Evolutionary conservation across 1,140 invertebrate genomes (phyloP), one percentile per base, ranked within the genome.

Genomic region (Microplitis mediator): DNA sequence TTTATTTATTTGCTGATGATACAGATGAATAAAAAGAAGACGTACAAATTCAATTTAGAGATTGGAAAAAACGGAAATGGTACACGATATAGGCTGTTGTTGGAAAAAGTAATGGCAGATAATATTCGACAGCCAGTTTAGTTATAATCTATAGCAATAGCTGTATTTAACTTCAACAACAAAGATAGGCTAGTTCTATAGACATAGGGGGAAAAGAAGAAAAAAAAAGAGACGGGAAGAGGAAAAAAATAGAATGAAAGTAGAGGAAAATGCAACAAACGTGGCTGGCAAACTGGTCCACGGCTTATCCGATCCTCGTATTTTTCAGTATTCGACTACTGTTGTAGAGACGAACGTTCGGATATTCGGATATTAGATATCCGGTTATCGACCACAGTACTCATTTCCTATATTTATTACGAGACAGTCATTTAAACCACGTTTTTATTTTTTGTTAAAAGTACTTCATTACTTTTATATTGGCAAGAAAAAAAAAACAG

Each of bases 351-450:
- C 78, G 76, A 78, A 80, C 80, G 66, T 54, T 79, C 75, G 79
- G 79, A 80, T 82, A 82, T 82, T 82, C 75, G 79, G 79, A 80
- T 82, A 82, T 82, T 82, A 81, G 79, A 81, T 80, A 81, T 81
- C 79, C 77, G 80, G 77, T 75, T 79, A 82, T 82, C 78, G 73
- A 73, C 60, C 68, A 71, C 52, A 63, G 71, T 73, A 78, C 75
- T 81, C 76, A 80, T 79, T 81, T 81, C 78, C 76, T 73, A 71
- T 78, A 66, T 78, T 65, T 70, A 77, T 75, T 77, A 71, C 72
- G 54, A 74, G 71, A 72, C 71, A 74, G 71, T 69, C 72, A 75
- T 75, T 75, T 74, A 68, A 71, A 66, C 64, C 4, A 31, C 14
- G n/a, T 45, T 45, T 56, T 34, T 61, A 36, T 39, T 32, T 62